These are phyloP conservation scores for Napeogenes sylphis DNA, from an alignment of 2,888 invertebrate species.

Conservation along the genomic window DNA sequence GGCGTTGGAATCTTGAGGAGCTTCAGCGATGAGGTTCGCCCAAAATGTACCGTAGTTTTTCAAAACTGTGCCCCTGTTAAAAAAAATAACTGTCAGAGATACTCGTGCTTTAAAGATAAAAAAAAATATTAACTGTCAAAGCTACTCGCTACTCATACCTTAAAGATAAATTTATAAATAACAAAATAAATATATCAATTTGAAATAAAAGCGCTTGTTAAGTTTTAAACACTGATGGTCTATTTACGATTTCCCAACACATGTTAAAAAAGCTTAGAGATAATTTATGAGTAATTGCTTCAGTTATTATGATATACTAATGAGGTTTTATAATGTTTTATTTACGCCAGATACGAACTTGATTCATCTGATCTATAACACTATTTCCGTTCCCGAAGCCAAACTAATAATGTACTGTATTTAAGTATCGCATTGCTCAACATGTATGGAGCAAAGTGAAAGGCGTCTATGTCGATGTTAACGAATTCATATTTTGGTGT, in stretches of 20 bases:
- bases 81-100: slow-evolving; percentile 15
- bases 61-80: slow-evolving; percentile 85
- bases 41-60: slow-evolving; percentile 87
- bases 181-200: too few species aligned
- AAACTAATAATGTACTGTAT: slow-evolving; percentile 33
- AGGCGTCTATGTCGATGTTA: slow-evolving; percentile 12
- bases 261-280: too few species aligned
- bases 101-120: not conserved
- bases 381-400: slow-evolving; percentile 19
- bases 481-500: slow-evolving; percentile 13
- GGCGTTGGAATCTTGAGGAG: slow-evolving; percentile 60
- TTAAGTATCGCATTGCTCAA: slow-evolving; percentile 52
- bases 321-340: too few species aligned
- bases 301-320: too few species aligned
- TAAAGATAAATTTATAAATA: too few species aligned
- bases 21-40: slow-evolving; percentile 81
- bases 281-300: too few species aligned
- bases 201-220: too few species aligned
- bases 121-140: too few species aligned
- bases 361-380: slow-evolving; percentile 5
- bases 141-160: too few species aligned
- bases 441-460: slow-evolving; percentile 49
- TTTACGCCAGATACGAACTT: too few species aligned
- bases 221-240: too few species aligned
- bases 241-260: too few species aligned